phyloP scores from a whole-genome alignment of 2,888 invertebrate genomes.

The Sminthurides aquaticus region DNA sequence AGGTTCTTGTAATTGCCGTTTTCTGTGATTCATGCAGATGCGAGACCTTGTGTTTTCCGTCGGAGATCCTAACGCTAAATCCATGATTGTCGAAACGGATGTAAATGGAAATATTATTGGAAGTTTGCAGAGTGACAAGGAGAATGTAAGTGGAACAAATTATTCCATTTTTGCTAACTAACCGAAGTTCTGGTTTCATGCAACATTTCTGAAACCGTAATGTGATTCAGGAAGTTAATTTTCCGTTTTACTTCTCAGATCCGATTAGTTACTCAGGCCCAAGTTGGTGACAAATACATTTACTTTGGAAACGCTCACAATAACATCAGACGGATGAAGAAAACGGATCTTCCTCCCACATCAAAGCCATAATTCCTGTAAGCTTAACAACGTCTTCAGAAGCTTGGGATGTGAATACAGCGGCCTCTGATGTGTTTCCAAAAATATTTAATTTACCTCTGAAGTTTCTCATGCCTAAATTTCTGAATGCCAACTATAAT shows the following conservation, averaged over 20 bases:
- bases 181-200: background rate
- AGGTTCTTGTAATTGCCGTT: too few species aligned
- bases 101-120: conserved; percentile 66
- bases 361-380: too few species aligned
- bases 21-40: too few species aligned
- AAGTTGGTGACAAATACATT: background rate
- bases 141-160: background rate
- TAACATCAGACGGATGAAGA: background rate
- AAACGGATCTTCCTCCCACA: background rate
- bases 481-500: too few species aligned
- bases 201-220: background rate
- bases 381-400: too few species aligned
- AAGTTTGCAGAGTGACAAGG: conserved; percentile 54
- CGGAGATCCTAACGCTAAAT: conserved; percentile 46
- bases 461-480: too few species aligned
- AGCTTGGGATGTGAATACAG: too few species aligned
- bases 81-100: conserved; percentile 60
- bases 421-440: too few species aligned
- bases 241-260: background rate
- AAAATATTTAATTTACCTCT: too few species aligned
- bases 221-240: background rate
- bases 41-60: conserved; percentile 61
- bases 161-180: background rate
- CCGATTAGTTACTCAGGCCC: background rate
- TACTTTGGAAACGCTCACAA: background rate